phyloP scores from a whole-genome alignment of 1,140 invertebrate species.

The Drosophila novamexicana region DNA sequence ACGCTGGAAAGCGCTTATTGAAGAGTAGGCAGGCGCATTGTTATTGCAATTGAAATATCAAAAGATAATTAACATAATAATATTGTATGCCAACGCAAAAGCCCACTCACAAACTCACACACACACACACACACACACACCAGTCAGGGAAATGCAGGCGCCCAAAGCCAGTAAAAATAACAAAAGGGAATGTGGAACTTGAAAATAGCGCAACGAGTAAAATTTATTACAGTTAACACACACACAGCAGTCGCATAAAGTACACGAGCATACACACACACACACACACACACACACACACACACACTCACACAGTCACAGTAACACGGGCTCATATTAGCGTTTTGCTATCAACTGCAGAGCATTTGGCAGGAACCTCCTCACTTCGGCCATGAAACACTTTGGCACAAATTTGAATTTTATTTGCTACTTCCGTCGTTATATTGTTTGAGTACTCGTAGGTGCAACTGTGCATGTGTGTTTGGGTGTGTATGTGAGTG shows the following conservation, averaged over 20 bases:
- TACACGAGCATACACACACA: conserved; percentile 35
- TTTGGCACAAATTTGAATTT: conserved; percentile 82
- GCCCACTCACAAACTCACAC: conserved; percentile 17
- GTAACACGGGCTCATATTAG: conserved; percentile 58
- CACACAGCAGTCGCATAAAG: conserved; percentile 52
- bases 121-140: conserved; percentile 19
- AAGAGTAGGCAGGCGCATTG: conserved; percentile 29
- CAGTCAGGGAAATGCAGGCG: conserved; percentile 10
- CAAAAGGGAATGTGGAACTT: conserved; percentile 62
- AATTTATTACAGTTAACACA: conserved; percentile 67
- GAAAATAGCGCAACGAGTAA: conserved; percentile 51
- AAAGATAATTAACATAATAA: conserved; percentile 76
- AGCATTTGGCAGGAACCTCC: conserved; percentile 39
- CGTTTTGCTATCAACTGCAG: conserved; percentile 65
- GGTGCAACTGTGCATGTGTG: conserved; percentile 23
- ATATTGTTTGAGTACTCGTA: conserved; percentile 66
- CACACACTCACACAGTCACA: background rate
- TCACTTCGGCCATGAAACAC: conserved; percentile 63
- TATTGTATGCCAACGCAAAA: conserved; percentile 44
- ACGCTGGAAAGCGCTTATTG: background rate
- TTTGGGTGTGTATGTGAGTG: background rate
- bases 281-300: conserved; percentile 15
- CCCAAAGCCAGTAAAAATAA: conserved; percentile 51
- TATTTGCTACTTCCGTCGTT: conserved; percentile 78
- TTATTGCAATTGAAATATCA: conserved; percentile 69